phyloP scores from a whole-genome alignment of 2,113 vertebrate species.

The Porphyrio hochstetteri region DNA sequence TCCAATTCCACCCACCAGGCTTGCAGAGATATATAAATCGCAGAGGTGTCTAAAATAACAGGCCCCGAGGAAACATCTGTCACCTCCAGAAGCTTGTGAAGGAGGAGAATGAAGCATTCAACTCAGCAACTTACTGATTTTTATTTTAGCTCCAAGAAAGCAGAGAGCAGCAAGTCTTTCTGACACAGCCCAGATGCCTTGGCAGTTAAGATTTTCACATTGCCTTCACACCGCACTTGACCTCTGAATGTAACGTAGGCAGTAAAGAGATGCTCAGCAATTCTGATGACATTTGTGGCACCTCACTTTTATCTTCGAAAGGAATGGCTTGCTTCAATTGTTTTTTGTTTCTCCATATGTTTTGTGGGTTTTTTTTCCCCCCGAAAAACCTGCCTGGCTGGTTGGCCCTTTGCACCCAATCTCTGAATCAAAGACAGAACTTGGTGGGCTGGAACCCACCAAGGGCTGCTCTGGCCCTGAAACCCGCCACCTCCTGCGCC shows the following conservation, averaged over 20 bases:
- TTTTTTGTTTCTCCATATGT: not conserved
- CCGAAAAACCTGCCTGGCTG: not conserved
- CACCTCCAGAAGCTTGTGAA: conserved; percentile 41
- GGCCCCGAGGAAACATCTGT: conserved; percentile 59
- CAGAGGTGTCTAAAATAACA: conserved; percentile 61
- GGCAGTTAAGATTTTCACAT: not conserved
- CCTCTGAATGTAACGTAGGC: not conserved
- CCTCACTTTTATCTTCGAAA: not conserved
- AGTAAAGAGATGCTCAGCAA: not conserved
- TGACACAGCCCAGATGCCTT: not conserved
- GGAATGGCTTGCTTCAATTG: not conserved
- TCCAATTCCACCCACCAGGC: conserved; percentile 52
- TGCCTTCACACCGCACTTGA: not conserved
- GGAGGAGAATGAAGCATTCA: conserved; percentile 25
- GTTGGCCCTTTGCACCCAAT: not conserved
- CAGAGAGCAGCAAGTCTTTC: not conserved
- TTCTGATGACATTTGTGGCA: not conserved
- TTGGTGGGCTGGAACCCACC: not conserved
- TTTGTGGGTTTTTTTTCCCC: not conserved
- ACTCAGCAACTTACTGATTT: not conserved
- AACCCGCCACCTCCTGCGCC: not conserved
- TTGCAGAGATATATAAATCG: conserved; percentile 56
- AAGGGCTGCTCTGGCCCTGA: not conserved
- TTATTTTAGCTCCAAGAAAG: not conserved
- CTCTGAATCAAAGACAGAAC: not conserved